phyloP scores from a whole-genome alignment of 2,797 vertebrate species.

The Peromyscus aztecus region DNA sequence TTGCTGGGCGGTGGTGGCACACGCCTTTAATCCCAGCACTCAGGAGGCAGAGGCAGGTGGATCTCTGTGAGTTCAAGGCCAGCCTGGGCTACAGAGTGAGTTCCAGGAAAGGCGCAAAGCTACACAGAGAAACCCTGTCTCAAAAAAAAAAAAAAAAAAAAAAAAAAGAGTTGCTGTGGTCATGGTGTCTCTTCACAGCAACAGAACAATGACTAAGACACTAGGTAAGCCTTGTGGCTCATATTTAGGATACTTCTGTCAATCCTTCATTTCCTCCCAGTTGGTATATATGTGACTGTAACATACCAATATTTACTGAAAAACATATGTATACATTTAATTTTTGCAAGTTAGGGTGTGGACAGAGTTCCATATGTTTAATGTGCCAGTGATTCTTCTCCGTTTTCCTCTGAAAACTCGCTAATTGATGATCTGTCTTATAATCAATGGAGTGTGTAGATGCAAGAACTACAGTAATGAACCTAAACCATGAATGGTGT shows the following conservation, averaged over 20 bases:
- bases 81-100: too few species aligned
- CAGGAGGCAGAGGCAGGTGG: too few species aligned
- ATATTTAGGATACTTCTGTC: background rate
- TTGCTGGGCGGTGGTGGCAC: background rate
- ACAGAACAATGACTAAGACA: background rate
- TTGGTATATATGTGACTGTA: background rate
- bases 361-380: slow-evolving; percentile 21
- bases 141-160: too few species aligned
- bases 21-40: too few species aligned
- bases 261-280: background rate
- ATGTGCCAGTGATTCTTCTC: background rate
- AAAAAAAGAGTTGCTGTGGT: background rate
- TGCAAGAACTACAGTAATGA: background rate
- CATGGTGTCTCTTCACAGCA: background rate
- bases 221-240: background rate
- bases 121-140: too few species aligned
- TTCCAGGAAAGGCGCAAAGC: too few species aligned
- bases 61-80: too few species aligned
- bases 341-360: slow-evolving; percentile 29
- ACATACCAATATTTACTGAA: slow-evolving; percentile 7
- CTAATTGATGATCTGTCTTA: slow-evolving; percentile 29
- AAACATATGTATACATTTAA: slow-evolving; percentile 26
- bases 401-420: slow-evolving; percentile 15
- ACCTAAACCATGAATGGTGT: background rate
- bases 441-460: background rate